A percentile compares a stretch with the other conserved stretches of the same genome.
Conservation (phyloP, 2,888 invertebrate genomes). For the Euspilapteryx auroguttella region DNA sequence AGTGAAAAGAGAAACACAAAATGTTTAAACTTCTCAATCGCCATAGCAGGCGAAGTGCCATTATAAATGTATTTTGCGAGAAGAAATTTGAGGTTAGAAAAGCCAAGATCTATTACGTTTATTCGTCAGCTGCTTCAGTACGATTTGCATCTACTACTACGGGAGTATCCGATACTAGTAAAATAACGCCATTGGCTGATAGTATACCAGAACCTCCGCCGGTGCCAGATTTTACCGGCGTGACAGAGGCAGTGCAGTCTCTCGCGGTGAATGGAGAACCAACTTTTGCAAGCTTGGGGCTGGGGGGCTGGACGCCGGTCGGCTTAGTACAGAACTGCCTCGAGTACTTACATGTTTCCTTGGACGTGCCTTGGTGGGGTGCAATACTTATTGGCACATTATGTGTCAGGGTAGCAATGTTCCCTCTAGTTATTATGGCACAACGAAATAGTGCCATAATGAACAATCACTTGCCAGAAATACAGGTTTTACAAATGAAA, state of each 20-base stretch:
- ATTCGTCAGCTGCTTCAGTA: conserved; percentile 32
- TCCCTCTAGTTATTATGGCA: conserved; percentile 82
- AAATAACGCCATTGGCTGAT: conserved; percentile 22
- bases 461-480: conserved; percentile 84
- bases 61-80: conserved; percentile 33
- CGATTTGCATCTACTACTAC: conserved; percentile 43
- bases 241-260: conserved; percentile 36
- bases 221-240: conserved; percentile 30
- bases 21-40: conserved; percentile 49
- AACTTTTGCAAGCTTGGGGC: conserved; percentile 76
- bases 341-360: conserved; percentile 80
- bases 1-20: too few relatives aligned
- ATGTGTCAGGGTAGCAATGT: conserved; percentile 72
- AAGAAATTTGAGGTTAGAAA: conserved; percentile 48
- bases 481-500: conserved; percentile 79
- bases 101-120: conserved; percentile 41
- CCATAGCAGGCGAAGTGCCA: conserved; percentile 34
- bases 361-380: conserved; percentile 93
- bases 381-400: conserved; percentile 82
- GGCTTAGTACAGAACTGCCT: conserved; percentile 80
- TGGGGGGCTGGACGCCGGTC: conserved; percentile 81
- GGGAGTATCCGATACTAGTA: conserved; percentile 20
- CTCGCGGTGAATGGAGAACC: conserved; percentile 68
- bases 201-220: conserved; percentile 49
- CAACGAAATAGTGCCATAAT: conserved; percentile 82